These are phyloP conservation scores for Euphydryas editha DNA, from an alignment of 2,888 invertebrate genomes.

Conservation along the genomic window DNA sequence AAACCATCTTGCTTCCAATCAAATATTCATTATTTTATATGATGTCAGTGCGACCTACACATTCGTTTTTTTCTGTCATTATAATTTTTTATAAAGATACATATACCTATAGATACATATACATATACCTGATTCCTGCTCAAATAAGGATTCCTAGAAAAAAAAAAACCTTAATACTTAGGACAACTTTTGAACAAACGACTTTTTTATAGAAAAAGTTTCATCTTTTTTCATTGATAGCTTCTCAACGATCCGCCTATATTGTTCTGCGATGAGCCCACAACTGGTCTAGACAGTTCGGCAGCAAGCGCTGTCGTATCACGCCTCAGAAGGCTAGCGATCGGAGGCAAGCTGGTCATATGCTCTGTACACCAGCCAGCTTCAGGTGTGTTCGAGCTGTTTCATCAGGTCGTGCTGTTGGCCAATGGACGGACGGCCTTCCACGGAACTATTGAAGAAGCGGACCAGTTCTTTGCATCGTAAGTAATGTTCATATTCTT, in stretches of 20 bases:
- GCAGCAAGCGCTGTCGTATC: slow-evolving; percentile 92
- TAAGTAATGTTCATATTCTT: slow-evolving; percentile 75
- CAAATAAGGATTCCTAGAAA: no score
- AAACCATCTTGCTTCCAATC: not conserved
- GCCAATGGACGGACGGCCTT: slow-evolving; percentile 91
- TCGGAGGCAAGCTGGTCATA: slow-evolving; percentile 90
- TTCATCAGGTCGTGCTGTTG: slow-evolving; percentile 90
- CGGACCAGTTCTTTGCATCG: slow-evolving; percentile 87
- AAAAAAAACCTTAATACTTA: no score
- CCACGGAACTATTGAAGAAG: slow-evolving; percentile 89
- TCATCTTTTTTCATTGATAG: slow-evolving; percentile 77
- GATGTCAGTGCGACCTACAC: no score
- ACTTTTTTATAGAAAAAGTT: no score
- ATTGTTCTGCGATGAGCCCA: slow-evolving; percentile 97
- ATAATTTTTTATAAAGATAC: no score
- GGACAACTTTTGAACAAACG: no score
- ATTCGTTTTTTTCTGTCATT: no score
- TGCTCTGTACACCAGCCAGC: slow-evolving; percentile 97
- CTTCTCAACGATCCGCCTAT: slow-evolving; percentile 94
- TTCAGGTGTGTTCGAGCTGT: slow-evolving; percentile 92
- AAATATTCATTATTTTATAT: no score
- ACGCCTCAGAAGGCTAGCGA: slow-evolving; percentile 85
- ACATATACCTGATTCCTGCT: no score
- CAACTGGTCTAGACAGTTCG: slow-evolving; percentile 95
- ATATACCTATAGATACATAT: no score